Evolutionary conservation across 2,113 vertebrate species (phyloP).

Genomic region (Geococcyx californianus): DNA sequence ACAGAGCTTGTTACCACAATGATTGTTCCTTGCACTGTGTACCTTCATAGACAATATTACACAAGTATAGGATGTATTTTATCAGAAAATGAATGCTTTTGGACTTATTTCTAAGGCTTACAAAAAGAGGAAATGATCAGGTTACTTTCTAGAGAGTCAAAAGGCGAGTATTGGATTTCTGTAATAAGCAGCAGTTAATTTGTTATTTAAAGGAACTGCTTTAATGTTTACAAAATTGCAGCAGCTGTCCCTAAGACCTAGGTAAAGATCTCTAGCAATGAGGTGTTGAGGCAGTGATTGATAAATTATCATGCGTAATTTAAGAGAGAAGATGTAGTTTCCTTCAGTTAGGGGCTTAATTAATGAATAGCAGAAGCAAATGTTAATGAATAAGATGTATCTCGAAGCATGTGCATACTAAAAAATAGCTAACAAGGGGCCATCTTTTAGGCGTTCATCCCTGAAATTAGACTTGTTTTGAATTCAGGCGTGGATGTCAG

Average conservation of each 20-base stretch:
- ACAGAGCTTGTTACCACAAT: background rate
- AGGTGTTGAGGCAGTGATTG: background rate
- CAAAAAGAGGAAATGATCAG: background rate
- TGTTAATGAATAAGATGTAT: background rate
- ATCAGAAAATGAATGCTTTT: background rate
- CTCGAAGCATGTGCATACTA: background rate
- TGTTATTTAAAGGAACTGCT: background rate
- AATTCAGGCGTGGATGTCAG: constrained; percentile 93
- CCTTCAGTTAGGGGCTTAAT: background rate
- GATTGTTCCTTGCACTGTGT: background rate
- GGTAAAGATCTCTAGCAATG: background rate
- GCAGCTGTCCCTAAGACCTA: background rate
- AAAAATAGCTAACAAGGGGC: background rate
- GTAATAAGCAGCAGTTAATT: background rate
- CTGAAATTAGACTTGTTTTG: background rate
- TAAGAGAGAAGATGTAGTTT: background rate
- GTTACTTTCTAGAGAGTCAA: background rate
- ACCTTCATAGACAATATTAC: background rate
- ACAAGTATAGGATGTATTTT: background rate
- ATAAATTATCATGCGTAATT: background rate
- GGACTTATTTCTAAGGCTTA: background rate
- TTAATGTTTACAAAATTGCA: background rate
- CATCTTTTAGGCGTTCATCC: background rate
- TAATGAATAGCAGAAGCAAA: background rate
- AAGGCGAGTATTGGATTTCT: background rate